Percentiles rank a stretch among this genome's conserved stretches.
Conservation (phyloP, 2,888 invertebrate genomes). For the Calliopum simillimum region DNA sequence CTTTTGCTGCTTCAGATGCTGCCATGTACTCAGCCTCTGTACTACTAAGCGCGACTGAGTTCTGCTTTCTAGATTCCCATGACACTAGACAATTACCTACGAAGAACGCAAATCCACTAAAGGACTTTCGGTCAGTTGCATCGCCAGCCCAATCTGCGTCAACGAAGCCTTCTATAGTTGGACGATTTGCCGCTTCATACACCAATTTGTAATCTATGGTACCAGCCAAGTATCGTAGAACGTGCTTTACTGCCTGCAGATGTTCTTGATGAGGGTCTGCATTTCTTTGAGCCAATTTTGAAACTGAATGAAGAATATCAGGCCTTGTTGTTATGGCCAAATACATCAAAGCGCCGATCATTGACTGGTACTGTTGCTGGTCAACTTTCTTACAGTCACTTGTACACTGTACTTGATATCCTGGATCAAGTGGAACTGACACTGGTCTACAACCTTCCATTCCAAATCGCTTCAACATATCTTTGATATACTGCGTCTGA, state of each 20-base stretch:
- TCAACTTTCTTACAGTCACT: constrained; percentile 34
- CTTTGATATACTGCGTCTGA: constrained; percentile 28
- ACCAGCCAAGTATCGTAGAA: constrained; percentile 35
- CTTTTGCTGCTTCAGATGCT: constrained; percentile 34
- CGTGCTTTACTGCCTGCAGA: constrained; percentile 38
- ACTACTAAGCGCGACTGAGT: constrained; percentile 33
- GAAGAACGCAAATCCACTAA: constrained; percentile 39
- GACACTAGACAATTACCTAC: constrained; percentile 28
- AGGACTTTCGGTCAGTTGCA: constrained; percentile 37
- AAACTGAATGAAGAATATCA: constrained; percentile 43
- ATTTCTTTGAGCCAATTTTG: constrained; percentile 45
- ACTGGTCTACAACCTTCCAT: constrained; percentile 38
- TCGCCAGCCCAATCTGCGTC: constrained; percentile 44
- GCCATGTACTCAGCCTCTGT: constrained; percentile 40
- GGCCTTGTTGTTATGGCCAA: constrained; percentile 40
- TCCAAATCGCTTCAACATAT: constrained; percentile 9
- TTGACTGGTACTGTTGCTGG: constrained; percentile 40
- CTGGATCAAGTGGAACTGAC: constrained; percentile 33
- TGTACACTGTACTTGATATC: constrained; percentile 38
- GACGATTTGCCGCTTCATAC: neutral
- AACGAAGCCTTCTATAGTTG: constrained; percentile 28
- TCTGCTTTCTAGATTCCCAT: constrained; percentile 38
- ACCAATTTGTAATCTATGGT: constrained; percentile 19
- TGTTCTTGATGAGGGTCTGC: constrained; percentile 43
- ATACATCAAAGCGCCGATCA: constrained; percentile 41